Evolutionary conservation across 2,113 vertebrate genomes (phyloP).

Genomic region (Dipodomys merriami): DNA sequence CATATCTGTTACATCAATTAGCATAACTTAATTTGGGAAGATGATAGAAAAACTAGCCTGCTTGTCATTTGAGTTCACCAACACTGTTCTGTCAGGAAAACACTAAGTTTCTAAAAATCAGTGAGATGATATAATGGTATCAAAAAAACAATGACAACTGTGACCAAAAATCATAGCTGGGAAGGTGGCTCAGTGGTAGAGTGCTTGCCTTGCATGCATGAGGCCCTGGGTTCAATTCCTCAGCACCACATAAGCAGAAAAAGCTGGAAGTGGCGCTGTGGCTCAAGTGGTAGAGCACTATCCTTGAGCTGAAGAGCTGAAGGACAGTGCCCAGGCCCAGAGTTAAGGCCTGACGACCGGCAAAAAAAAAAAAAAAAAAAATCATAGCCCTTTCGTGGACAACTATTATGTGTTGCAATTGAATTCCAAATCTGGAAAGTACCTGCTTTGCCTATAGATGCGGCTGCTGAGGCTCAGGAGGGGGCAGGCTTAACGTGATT

Average conservation of each 20-base stretch:
- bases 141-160: slow-evolving; percentile 25
- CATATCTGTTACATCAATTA: neutral
- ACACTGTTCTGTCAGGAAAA: slow-evolving; percentile 56
- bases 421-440: slow-evolving; percentile 19
- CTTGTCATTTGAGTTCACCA: slow-evolving; percentile 16
- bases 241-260: too few relatives aligned
- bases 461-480: neutral
- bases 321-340: too few relatives aligned
- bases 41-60: slow-evolving; percentile 24
- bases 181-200: too few relatives aligned
- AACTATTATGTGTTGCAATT: neutral
- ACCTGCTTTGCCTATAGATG: neutral
- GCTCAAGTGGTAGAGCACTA: too few relatives aligned
- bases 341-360: too few relatives aligned
- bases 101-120: slow-evolving; percentile 42
- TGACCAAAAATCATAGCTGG: neutral
- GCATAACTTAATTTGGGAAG: slow-evolving; percentile 47
- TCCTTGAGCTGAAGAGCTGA: too few relatives aligned
- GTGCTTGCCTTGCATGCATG: too few relatives aligned
- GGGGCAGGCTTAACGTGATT: neutral
- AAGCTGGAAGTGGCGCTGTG: too few relatives aligned
- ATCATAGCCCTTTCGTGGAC: neutral
- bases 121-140: slow-evolving; percentile 20
- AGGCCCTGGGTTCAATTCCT: too few relatives aligned
- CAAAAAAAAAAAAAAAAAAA: too few relatives aligned